These are phyloP conservation scores for Lepilemur septentrionalis DNA, from an alignment of 2,797 vertebrate species.

Conservation along the genomic window DNA sequence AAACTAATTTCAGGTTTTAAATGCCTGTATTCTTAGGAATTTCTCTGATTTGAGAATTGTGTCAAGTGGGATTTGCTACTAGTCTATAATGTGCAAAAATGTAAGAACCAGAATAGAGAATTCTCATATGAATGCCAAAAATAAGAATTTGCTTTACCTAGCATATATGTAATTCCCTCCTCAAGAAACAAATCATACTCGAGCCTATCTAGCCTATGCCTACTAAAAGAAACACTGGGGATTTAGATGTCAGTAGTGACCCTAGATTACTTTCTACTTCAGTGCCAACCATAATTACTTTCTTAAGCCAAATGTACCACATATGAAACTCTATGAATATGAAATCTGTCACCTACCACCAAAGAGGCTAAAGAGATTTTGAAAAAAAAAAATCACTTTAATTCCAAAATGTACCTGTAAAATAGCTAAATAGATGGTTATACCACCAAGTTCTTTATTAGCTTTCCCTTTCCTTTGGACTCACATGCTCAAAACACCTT, in stretches of 20 bases:
- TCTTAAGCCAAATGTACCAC: neutral
- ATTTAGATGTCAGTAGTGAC: neutral
- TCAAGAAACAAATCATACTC: neutral
- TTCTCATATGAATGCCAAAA: neutral
- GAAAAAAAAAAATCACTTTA: neutral
- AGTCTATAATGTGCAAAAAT: neutral
- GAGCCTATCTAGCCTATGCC: neutral
- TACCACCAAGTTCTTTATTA: neutral
- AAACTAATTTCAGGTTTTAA: slow-evolving; percentile 72
- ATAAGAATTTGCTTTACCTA: neutral
- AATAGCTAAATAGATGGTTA: neutral
- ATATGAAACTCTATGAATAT: neutral
- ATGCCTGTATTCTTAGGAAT: slow-evolving; percentile 65
- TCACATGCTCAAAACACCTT: neutral
- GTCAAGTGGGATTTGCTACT: slow-evolving; percentile 65
- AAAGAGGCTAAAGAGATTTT: neutral
- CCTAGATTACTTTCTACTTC: neutral
- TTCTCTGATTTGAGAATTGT: slow-evolving; percentile 55
- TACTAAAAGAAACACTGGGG: neutral
- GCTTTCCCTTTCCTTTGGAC: neutral
- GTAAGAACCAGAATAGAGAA: neutral
- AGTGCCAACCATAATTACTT: neutral
- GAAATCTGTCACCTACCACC: neutral
- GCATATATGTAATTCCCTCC: neutral
- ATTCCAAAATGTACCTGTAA: neutral